Conservation (phyloP, 2,113 vertebrate genomes). For the Merops nubicus region DNA sequence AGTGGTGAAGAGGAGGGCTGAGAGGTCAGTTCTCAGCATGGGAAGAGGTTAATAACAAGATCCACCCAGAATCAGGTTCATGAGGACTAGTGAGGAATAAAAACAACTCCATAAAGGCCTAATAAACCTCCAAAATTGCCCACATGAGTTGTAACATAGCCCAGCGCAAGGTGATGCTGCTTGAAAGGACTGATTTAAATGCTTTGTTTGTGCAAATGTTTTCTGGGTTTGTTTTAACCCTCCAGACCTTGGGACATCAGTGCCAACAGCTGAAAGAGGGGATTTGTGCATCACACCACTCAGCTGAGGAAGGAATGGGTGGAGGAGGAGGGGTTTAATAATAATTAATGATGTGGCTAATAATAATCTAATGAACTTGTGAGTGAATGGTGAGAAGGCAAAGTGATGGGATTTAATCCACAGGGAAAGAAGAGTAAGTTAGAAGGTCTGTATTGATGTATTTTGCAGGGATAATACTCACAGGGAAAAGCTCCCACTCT, state of each 20-base stretch:
- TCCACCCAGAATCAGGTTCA: not conserved
- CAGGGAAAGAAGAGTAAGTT: not conserved
- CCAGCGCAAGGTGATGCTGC: not conserved
- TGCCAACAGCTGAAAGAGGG: not conserved
- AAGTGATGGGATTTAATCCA: not conserved
- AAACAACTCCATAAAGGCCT: not conserved
- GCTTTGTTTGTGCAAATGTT: not conserved
- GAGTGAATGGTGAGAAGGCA: not conserved
- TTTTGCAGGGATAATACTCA: not conserved
- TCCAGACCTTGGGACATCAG: not conserved
- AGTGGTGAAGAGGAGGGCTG: not conserved
- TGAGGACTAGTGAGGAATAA: not conserved
- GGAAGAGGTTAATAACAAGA: conserved; percentile 39
- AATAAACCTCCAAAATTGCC: conserved; percentile 4
- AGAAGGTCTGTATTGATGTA: accelerated
- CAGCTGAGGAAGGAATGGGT: not conserved
- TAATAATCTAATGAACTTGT: not conserved
- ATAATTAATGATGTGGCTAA: conserved; percentile 26
- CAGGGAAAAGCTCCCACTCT: not conserved
- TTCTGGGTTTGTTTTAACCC: not conserved
- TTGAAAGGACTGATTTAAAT: not conserved
- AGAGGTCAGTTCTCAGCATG: not conserved
- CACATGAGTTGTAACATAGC: not conserved
- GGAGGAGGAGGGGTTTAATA: not conserved
- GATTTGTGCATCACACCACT: not conserved